Evolutionary conservation across 2,113 vertebrate species (phyloP), one percentile per base, ranked within the genome.

Genomic region (Sinocyclocheilus anophthalmus): DNA sequence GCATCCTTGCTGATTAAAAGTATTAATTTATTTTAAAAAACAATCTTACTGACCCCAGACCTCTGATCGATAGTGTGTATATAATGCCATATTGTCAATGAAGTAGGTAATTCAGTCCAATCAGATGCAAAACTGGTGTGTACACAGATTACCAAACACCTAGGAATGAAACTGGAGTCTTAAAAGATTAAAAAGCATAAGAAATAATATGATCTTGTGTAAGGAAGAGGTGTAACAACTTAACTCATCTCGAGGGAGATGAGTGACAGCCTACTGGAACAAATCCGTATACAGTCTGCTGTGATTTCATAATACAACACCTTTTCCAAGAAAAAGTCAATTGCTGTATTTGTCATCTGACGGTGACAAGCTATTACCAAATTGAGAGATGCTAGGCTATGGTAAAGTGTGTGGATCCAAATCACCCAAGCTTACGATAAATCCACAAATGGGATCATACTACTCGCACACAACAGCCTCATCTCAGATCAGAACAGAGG

Each of bases 391-490:
- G 18, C 70, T 11, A 63, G 8, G 22, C 73, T 20, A 13, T 63
- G 6, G 63, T 33, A 42, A 63, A 55, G 57, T 75, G 20, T 75
- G 59, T 55, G 59, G 78, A 61, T 73, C 33, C 50, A 85, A 53
- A 84, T 80, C 69, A 55, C 11, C 30, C 65, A 57, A 88, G 48
- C 37, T 59, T 69, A 80, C 24, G 45, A 80, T 80, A 88, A 73
- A 84, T 84, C 73, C 55, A 72, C 24, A 83, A 55, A 85, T 53
- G 53, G 50, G 75, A 80, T 80, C 57, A 88, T 33, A 26, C 8
- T 5, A 11, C 37, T n/a, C 12, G 7, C 48, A 77, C 48, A 85
- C 30, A 76, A 76, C 8, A 70, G 22, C 7, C 42, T 50, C 12
- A 55, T 83, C 13, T 65, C 3, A 1, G 37, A 1, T 53, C 24